Evolutionary conservation across 2,797 vertebrate species (phyloP).

Genomic region (Gastrophryne carolinensis): DNA sequence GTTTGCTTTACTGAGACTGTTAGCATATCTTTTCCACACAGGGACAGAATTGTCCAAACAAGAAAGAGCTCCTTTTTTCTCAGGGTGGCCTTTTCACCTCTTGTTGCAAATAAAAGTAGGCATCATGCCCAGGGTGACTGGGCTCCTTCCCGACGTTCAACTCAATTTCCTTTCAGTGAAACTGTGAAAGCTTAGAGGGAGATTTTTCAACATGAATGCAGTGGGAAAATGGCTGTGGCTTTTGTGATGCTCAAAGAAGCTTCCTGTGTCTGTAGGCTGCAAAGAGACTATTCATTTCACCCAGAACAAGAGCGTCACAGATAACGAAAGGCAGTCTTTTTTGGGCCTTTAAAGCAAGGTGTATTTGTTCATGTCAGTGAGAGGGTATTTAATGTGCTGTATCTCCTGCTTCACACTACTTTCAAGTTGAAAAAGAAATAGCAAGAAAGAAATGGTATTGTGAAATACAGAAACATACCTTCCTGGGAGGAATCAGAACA

Average conservation of each 20-base stretch:
- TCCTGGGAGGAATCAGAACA: neutral
- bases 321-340: slow-evolving; percentile 29
- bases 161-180: slow-evolving; percentile 59
- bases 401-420: neutral
- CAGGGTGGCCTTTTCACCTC: slow-evolving; percentile 64
- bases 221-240: slow-evolving; percentile 59
- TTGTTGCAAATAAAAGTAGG: slow-evolving; percentile 59
- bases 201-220: slow-evolving; percentile 50
- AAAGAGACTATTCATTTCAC: slow-evolving; percentile 44
- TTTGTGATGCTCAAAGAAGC: slow-evolving; percentile 52
- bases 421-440: neutral
- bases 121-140: slow-evolving; percentile 55
- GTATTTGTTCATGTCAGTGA: slow-evolving; percentile 31
- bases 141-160: slow-evolving; percentile 52
- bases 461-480: neutral
- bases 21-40: slow-evolving; percentile 54
- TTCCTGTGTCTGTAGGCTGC: slow-evolving; percentile 34
- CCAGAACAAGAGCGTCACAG: slow-evolving; percentile 36
- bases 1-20: slow-evolving; percentile 50
- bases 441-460: neutral
- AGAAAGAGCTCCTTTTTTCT: slow-evolving; percentile 65
- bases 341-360: slow-evolving; percentile 38
- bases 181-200: slow-evolving; percentile 55
- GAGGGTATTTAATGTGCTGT: slow-evolving; percentile 20
- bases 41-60: slow-evolving; percentile 60